Conservation (phyloP, 2,797 vertebrate genomes). For the Acanthurus leucopareius region DNA sequence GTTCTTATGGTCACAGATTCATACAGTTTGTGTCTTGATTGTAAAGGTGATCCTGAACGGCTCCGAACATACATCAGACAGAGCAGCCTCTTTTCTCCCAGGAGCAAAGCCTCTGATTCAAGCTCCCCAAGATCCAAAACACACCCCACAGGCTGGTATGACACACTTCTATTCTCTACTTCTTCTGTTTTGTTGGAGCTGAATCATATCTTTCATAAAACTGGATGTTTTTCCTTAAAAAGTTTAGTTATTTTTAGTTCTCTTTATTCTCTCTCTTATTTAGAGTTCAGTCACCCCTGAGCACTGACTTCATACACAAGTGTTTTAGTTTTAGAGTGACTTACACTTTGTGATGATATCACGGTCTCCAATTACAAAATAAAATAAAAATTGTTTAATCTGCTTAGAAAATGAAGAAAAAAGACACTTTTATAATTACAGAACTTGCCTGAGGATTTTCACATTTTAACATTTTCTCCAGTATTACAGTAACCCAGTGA, state of each 20-base stretch:
- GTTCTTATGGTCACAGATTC: neutral
- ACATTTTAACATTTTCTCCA: neutral
- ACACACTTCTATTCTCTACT: neutral
- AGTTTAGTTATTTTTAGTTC: too few relatives aligned
- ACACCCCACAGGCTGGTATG: conserved; percentile 2
- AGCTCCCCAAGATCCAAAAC: neutral
- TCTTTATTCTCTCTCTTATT: too few relatives aligned
- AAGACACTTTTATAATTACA: neutral
- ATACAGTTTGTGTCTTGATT: conserved; percentile 2
- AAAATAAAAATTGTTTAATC: too few relatives aligned
- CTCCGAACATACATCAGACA: neutral
- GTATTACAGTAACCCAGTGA: neutral
- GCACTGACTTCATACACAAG: too few relatives aligned
- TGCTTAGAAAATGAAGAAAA: too few relatives aligned
- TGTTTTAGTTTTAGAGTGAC: too few relatives aligned
- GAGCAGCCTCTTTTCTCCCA: neutral
- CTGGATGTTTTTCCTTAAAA: too few relatives aligned
- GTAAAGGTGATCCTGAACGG: neutral
- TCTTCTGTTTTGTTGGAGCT: too few relatives aligned
- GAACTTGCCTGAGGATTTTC: neutral
- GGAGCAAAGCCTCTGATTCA: conserved; percentile 1
- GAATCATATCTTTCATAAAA: too few relatives aligned
- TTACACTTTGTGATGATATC: too few relatives aligned
- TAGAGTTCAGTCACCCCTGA: too few relatives aligned
- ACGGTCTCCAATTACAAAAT: too few relatives aligned